These are phyloP conservation scores for Sphaerophoria taeniata DNA, from an alignment of 2,888 invertebrate species.

Conservation along the genomic window DNA sequence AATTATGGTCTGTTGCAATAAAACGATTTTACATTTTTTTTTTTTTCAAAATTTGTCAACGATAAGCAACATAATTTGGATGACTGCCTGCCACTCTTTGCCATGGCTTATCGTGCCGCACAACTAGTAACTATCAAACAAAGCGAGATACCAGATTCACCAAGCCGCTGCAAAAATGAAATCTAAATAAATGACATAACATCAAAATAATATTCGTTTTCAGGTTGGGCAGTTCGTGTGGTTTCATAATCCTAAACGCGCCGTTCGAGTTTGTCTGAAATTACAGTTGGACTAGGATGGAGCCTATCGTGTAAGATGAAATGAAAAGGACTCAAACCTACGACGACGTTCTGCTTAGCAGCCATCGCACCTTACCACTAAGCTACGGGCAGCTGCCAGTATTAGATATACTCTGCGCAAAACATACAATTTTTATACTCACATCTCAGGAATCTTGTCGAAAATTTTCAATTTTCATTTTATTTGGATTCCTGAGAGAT, in stretches of 20 bases:
- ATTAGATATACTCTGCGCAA: too few relatives aligned
- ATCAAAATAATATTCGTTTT: slow-evolving; percentile 6
- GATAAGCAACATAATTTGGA: slow-evolving; percentile 7
- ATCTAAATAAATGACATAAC: slow-evolving; percentile 1
- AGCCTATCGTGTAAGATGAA: background rate
- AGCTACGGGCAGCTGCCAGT: too few relatives aligned
- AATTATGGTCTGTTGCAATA: slow-evolving; percentile 8
- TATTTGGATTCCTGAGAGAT: too few relatives aligned
- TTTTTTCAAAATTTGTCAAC: background rate
- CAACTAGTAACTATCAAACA: slow-evolving; percentile 16
- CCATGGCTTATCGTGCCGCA: slow-evolving; percentile 13
- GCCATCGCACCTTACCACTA: too few relatives aligned
- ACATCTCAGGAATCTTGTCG: too few relatives aligned
- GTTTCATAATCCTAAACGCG: too few relatives aligned
- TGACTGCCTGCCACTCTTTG: slow-evolving; percentile 10
- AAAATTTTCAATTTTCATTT: too few relatives aligned
- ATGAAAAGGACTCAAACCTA: too few relatives aligned
- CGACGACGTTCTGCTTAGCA: too few relatives aligned
- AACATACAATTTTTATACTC: too few relatives aligned
- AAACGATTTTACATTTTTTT: slow-evolving; percentile 7
- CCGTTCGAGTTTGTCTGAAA: slow-evolving; percentile 1
- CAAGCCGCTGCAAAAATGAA: slow-evolving; percentile 5
- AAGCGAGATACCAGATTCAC: background rate
- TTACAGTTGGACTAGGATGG: slow-evolving; percentile 3
- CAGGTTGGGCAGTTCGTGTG: slow-evolving; percentile 9